Conservation (phyloP, 2,797 vertebrate genomes). For the Yasuhikotakia modesta region DNA sequence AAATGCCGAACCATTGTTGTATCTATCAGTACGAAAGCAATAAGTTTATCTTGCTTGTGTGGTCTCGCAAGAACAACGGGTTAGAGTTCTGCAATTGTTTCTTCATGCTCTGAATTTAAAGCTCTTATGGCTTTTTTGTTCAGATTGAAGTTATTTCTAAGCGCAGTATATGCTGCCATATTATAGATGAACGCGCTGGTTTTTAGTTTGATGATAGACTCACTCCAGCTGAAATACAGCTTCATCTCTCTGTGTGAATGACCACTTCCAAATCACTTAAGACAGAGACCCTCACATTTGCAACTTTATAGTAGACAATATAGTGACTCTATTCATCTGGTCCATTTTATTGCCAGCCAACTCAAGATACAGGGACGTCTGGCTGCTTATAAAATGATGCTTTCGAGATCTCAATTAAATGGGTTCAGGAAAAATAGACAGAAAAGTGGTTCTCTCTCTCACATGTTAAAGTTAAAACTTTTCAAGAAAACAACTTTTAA, state of each 20-base stretch:
- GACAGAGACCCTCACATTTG: neutral
- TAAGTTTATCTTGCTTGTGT: too few relatives aligned
- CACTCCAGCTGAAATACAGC: conserved; percentile 3
- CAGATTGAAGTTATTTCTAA: neutral
- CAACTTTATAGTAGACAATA: neutral
- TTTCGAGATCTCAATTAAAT: conserved; percentile 7
- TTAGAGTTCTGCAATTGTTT: too few relatives aligned
- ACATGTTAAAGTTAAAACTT: too few relatives aligned
- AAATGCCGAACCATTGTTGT: too few relatives aligned
- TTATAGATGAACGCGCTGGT: neutral
- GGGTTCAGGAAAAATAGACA: neutral
- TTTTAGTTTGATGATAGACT: conserved; percentile 11
- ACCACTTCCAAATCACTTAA: conserved; percentile 7
- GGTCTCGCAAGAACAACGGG: too few relatives aligned
- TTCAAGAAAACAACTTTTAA: too few relatives aligned
- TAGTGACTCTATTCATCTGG: conserved; percentile 1
- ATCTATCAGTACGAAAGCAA: too few relatives aligned
- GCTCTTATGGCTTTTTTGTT: neutral
- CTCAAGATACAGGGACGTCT: neutral
- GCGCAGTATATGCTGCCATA: neutral
- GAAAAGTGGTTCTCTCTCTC: too few relatives aligned
- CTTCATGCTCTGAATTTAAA: too few relatives aligned
- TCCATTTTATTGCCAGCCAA: neutral
- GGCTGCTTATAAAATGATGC: neutral
- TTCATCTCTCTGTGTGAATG: neutral